A percentile compares a stretch with the other conserved stretches of the same genome.
phyloP scores from a whole-genome alignment of 1,140 invertebrate genomes.

The Drosophila tsacasi region DNA sequence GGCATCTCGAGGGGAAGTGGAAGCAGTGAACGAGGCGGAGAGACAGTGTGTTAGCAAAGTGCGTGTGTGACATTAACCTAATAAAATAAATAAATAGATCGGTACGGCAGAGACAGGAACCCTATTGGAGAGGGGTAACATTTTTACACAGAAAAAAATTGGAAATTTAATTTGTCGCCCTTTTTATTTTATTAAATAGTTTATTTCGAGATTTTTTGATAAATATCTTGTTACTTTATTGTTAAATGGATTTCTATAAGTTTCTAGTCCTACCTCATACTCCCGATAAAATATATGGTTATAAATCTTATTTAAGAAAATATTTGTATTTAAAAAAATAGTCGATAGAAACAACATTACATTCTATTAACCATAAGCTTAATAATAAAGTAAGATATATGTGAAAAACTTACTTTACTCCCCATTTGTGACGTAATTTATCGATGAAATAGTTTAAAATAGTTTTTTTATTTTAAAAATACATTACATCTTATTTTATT shows the following conservation, averaged over 20 bases:
- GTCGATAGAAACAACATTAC: too few species aligned
- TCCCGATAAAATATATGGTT: too few species aligned
- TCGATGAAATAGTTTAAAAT: neutral
- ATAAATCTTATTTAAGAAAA: too few species aligned
- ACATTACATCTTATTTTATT: neutral
- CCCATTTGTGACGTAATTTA: too few species aligned
- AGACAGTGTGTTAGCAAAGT: slow-evolving; percentile 21
- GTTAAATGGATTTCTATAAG: too few species aligned
- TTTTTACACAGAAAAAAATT: neutral
- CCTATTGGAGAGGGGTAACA: slow-evolving; percentile 27
- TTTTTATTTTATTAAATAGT: neutral
- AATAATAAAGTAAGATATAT: too few species aligned
- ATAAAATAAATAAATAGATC: slow-evolving; percentile 64
- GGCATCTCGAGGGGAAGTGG: slow-evolving; percentile 13
- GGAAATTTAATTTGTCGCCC: rapidly evolving
- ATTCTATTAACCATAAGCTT: too few species aligned
- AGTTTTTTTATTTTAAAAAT: neutral
- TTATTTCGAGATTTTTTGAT: neutral
- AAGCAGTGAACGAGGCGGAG: slow-evolving; percentile 1
- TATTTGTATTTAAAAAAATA: too few species aligned
- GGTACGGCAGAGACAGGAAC: slow-evolving; percentile 33
- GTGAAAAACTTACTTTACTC: too few species aligned
- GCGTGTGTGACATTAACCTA: slow-evolving; percentile 79
- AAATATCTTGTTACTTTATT: too few species aligned
- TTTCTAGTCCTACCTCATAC: too few species aligned